These are phyloP conservation scores for Actinia tenebrosa DNA, from an alignment of 64 coral and sea anemone species.

Conservation along the genomic window DNA sequence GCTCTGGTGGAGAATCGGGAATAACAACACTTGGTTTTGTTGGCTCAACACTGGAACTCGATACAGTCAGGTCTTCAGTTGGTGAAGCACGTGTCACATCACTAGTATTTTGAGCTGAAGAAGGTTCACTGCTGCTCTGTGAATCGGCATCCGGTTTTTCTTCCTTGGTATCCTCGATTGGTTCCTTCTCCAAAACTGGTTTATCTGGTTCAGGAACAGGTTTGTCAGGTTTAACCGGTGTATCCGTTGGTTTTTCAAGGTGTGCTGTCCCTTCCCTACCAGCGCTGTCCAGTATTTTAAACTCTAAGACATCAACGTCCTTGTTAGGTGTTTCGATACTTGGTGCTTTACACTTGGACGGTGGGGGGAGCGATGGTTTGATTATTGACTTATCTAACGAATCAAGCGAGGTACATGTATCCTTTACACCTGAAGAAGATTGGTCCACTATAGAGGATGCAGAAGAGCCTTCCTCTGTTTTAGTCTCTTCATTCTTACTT, in stretches of 20 bases:
- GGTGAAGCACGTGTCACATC: background rate
- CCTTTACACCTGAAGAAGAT: background rate
- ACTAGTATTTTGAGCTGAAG: background rate
- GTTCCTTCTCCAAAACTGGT: background rate
- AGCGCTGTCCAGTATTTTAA: conserved; percentile 65
- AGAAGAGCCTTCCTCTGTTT: background rate
- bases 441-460: background rate
- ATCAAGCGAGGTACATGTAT: background rate
- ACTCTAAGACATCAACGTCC: conserved; percentile 90
- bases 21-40: conserved; percentile 10
- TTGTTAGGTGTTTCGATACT: conserved; percentile 19
- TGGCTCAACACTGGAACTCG: background rate
- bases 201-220: conserved; percentile 5
- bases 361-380: background rate
- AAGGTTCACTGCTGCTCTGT: background rate
- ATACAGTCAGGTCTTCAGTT: background rate
- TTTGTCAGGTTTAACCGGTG: background rate
- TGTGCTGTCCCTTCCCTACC: conserved; percentile 83
- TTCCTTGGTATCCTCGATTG: background rate
- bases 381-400: background rate
- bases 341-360: conserved; percentile 43
- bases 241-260: conserved; percentile 18
- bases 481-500: background rate
- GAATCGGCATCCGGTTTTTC: background rate
- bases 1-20: background rate